Evolutionary conservation across 2,888 invertebrate genomes (phyloP).

Genomic region (Synanthedon formicaeformis): DNA sequence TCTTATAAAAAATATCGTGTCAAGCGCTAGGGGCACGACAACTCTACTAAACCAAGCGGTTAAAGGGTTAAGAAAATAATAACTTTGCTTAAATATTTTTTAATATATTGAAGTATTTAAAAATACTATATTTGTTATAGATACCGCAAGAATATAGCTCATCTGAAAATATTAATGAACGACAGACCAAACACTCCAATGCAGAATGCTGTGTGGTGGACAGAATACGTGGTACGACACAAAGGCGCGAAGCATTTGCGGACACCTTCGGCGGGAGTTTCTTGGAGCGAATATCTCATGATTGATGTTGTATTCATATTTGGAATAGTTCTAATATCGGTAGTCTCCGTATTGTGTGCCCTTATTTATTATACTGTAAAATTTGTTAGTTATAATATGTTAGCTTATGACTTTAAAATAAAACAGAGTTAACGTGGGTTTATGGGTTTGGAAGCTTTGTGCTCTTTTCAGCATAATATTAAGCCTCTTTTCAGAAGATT

Average conservation of each 20-base stretch:
- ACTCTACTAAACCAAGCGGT: too few relatives aligned
- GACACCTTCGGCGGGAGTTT: constrained; percentile 18
- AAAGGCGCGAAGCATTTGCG: constrained; percentile 21
- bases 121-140: constrained; percentile 9
- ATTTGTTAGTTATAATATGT: not conserved
- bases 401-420: not conserved
- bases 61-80: too few relatives aligned
- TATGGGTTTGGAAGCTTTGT: too few relatives aligned
- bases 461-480: too few relatives aligned
- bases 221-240: constrained; percentile 25
- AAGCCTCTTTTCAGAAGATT: too few relatives aligned
- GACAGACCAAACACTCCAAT: constrained; percentile 8
- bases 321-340: not conserved
- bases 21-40: too few relatives aligned
- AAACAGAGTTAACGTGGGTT: not conserved
- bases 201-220: constrained; percentile 30
- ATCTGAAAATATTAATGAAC: not conserved
- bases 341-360: not conserved
- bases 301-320: constrained; percentile 12
- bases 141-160: constrained; percentile 9
- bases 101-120: not conserved
- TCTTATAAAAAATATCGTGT: too few relatives aligned
- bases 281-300: constrained; percentile 16
- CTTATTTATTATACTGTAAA: not conserved
- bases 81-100: too few relatives aligned